phyloP scores from a whole-genome alignment of 2,888 invertebrate species.

The Cistogaster globosa region DNA sequence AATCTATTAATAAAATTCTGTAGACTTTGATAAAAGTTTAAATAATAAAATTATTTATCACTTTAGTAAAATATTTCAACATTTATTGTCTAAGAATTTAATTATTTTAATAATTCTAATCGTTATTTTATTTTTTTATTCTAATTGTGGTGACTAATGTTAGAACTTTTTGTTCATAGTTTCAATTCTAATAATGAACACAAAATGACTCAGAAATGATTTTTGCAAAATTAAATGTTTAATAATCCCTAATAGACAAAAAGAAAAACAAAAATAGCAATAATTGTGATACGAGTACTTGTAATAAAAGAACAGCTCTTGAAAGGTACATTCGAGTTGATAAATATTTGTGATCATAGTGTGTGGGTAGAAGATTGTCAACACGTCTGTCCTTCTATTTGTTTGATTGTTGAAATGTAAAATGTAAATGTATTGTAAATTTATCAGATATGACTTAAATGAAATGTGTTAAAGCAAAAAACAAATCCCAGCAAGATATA shows the following conservation, averaged over 20 bases:
- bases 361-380: constrained; percentile 60
- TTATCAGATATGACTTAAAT: constrained; percentile 51
- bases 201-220: constrained; percentile 59
- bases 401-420: constrained; percentile 31
- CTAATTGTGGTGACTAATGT: constrained; percentile 64
- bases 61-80: no score
- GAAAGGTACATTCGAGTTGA: constrained; percentile 25
- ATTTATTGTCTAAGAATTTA: not conserved
- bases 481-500: not conserved
- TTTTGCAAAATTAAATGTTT: constrained; percentile 52
- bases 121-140: constrained; percentile 38
- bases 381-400: constrained; percentile 31
- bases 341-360: constrained; percentile 10
- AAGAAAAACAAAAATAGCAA: constrained; percentile 44
- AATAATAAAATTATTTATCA: no score
- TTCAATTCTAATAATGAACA: constrained; percentile 3
- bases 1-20: no score
- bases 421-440: constrained; percentile 31
- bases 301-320: constrained; percentile 43
- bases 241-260: constrained; percentile 66
- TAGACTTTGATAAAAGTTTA: no score
- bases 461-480: constrained; percentile 12
- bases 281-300: constrained; percentile 23
- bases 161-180: constrained; percentile 26
- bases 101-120: constrained; percentile 23